phyloP scores from a whole-genome alignment of 2,888 invertebrate species.

The Nomada lathburiana region DNA sequence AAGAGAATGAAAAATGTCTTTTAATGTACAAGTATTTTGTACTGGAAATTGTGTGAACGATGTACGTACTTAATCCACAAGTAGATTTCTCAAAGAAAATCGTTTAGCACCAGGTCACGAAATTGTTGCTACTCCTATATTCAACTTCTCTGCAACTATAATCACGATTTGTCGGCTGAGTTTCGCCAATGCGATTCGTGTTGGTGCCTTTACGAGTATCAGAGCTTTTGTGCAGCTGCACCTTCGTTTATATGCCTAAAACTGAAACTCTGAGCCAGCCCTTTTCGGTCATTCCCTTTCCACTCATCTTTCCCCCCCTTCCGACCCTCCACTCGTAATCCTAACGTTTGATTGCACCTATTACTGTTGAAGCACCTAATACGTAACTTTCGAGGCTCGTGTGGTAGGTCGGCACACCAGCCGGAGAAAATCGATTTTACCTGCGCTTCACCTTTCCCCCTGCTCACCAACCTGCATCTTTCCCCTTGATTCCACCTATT shows the following conservation, averaged over 20 bases:
- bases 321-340: slow-evolving; percentile 69
- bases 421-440: slow-evolving; percentile 70
- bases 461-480: slow-evolving; percentile 18
- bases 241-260: slow-evolving; percentile 66
- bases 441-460: slow-evolving; percentile 54
- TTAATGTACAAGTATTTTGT: too few relatives aligned
- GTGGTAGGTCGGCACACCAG: slow-evolving; percentile 69
- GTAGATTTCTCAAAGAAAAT: not conserved
- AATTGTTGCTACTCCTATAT: not conserved
- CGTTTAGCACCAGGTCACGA: not conserved
- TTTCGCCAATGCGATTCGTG: slow-evolving; percentile 2
- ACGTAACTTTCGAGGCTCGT: slow-evolving; percentile 75
- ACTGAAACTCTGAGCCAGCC: slow-evolving; percentile 58
- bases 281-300: slow-evolving; percentile 36
- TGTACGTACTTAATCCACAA: not conserved
- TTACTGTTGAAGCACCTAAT: slow-evolving; percentile 76
- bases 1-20: too few relatives aligned
- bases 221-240: slow-evolving; percentile 45
- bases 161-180: slow-evolving; percentile 13
- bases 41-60: too few relatives aligned
- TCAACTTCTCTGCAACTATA: not conserved
- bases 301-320: slow-evolving; percentile 1
- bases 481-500: slow-evolving; percentile 1
- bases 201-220: slow-evolving; percentile 38
- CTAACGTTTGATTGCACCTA: slow-evolving; percentile 79